Base-by-base conservation (phyloP, 2,113 vertebrate genomes). In the Lepidothrix coronata region DNA sequence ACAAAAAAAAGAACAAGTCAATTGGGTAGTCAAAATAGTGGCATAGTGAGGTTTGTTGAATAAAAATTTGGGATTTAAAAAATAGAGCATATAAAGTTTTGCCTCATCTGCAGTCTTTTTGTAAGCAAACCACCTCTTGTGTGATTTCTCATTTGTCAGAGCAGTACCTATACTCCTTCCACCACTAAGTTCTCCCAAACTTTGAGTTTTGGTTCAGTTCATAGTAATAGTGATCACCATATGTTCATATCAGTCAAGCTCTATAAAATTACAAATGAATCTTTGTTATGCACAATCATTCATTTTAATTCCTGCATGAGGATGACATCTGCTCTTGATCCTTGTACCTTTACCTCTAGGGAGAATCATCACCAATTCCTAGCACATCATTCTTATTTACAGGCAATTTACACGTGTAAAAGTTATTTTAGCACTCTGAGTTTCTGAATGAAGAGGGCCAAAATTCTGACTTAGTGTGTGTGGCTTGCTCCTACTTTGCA, bases 251-350 rank as follows among this genome's bases (percentile, higher is more conserved):
- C 85, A 95, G 88, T 90, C 71, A 91, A 65, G 70, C 76, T 76
- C 78, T 91, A 95, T 96, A 95, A 88, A 94, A 85, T 79, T 7
- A 91, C 76, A 49, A 91, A 89, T 91, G 51, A 58, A 73, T 95
- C 59, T 92, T 89, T 80, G 39, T 72, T 87, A 94, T 75, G 55
- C 93, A 62, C 11, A 5, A 82, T 95, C 81, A 88, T 97, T 96
- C 78, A 88, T 97, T 95, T 94, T 91, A 91, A 96, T 97, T 97
- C 49, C 57, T 88, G 63, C 28, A 22, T 33, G 68, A 58, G 49
- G 59, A 63, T 95, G 93, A 77, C 88, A 91, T 92, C 70, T 96
- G 84, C 76, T 96, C 86, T 89, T 93, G 82, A 93, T 94, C 89
- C 71, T 90, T 95, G 73, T 84, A 73, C 86, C 82, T 96, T 97